A percentile compares a stretch with the other conserved stretches of the same genome.
Conservation (phyloP, 2,113 vertebrate species). For the Myotis brandtii region DNA sequence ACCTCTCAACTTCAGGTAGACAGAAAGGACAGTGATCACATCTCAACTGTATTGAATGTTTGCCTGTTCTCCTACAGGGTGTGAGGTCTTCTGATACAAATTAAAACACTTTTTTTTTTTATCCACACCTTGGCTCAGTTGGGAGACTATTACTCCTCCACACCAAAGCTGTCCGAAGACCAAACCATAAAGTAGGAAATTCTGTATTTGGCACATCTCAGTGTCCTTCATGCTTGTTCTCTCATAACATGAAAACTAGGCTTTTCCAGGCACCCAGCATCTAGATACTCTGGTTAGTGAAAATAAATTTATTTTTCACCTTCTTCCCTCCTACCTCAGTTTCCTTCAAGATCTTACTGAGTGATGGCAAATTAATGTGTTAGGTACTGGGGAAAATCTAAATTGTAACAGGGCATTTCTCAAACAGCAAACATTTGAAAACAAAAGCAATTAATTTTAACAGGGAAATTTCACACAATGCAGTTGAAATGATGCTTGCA, state of each 20-base stretch:
- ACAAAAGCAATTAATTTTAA: not conserved
- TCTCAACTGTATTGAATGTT: not conserved
- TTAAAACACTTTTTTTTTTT: not conserved
- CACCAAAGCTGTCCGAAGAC: not conserved
- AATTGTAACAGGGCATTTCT: not conserved
- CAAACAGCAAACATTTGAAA: constrained; percentile 2
- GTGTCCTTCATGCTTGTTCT: not conserved
- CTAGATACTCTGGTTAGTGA: not conserved
- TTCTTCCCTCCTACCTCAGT: not conserved
- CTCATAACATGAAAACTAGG: not conserved
- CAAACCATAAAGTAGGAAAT: not conserved
- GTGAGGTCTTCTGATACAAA: not conserved
- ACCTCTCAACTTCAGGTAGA: not conserved
- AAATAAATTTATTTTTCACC: not conserved
- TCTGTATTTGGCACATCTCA: not conserved
- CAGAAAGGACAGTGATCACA: not conserved
- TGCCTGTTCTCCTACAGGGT: not conserved
- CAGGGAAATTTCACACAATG: not conserved
- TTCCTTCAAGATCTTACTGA: not conserved
- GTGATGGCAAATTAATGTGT: not conserved
- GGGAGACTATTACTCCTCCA: not conserved
- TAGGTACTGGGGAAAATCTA: not conserved
- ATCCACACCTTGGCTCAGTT: not conserved
- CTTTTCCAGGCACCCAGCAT: not conserved
- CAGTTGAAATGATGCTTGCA: constrained; percentile 33